These are phyloP conservation scores for Eledona agricola DNA, from an alignment of 2,888 invertebrate species.

Conservation along the genomic window DNA sequence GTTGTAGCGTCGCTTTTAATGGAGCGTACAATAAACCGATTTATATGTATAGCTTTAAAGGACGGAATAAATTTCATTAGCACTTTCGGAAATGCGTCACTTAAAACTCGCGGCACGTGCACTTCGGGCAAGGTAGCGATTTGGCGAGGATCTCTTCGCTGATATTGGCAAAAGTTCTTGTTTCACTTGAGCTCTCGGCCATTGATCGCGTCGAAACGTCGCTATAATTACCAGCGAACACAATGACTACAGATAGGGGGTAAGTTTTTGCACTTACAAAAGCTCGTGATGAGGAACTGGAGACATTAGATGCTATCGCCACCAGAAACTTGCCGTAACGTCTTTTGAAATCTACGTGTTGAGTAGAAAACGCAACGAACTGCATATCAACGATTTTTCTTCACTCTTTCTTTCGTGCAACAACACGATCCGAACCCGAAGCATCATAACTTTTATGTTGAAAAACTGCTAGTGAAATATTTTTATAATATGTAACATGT, in stretches of 20 bases:
- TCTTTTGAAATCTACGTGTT: too few species aligned
- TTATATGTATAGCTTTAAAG: slow-evolving; percentile 57
- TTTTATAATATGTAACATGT: too few species aligned
- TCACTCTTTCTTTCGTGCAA: too few species aligned
- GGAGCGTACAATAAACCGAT: slow-evolving; percentile 53
- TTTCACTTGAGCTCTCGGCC: slow-evolving; percentile 47
- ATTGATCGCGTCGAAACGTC: slow-evolving; percentile 42
- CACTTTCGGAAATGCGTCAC: slow-evolving; percentile 50
- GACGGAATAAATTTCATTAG: slow-evolving; percentile 56
- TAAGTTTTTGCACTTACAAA: slow-evolving; percentile 14
- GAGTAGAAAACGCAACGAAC: too few species aligned
- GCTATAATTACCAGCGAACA: slow-evolving; percentile 29
- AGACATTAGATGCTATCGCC: too few species aligned
- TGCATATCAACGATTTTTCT: too few species aligned
- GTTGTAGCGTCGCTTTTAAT: slow-evolving; percentile 46
- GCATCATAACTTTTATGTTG: too few species aligned
- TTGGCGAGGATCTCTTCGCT: slow-evolving; percentile 44
- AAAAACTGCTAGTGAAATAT: too few species aligned
- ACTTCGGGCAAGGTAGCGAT: slow-evolving; percentile 48
- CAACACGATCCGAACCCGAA: too few species aligned
- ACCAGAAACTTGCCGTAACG: too few species aligned
- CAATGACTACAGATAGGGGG: slow-evolving; percentile 11
- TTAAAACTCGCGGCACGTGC: slow-evolving; percentile 55
- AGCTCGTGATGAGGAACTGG: slow-evolving; percentile 13
- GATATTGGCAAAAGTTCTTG: slow-evolving; percentile 47